These are phyloP conservation scores for Epinephelus malabaricus DNA, from an alignment of 2,797 vertebrate genomes.

Conservation along the genomic window DNA sequence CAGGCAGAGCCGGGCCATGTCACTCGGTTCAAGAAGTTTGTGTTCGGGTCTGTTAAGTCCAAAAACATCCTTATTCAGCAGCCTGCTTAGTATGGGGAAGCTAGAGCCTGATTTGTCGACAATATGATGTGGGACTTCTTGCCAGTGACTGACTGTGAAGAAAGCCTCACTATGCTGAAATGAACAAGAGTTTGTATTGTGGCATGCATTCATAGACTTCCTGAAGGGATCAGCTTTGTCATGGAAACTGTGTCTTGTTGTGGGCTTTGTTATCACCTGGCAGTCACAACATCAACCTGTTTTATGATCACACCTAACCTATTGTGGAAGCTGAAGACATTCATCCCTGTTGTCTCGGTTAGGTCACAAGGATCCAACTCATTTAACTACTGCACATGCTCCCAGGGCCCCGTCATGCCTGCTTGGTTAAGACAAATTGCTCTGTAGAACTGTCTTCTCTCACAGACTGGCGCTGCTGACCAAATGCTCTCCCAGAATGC, in stretches of 20 bases:
- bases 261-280: constrained; percentile 6
- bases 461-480: constrained; percentile 51
- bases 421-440: constrained; percentile 50
- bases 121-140: constrained; percentile 34
- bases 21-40: constrained; percentile 51
- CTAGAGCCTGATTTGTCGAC: constrained; percentile 28
- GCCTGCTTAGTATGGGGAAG: constrained; percentile 28
- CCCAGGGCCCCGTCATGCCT: constrained; percentile 38
- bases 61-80: constrained; percentile 31
- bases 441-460: constrained; percentile 45
- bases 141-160: constrained; percentile 50
- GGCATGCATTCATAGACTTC: not conserved
- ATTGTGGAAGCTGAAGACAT: constrained; percentile 18
- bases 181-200: constrained; percentile 22
- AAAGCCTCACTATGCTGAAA: constrained; percentile 37
- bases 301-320: constrained; percentile 14
- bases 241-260: constrained; percentile 3
- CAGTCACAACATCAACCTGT: constrained; percentile 29
- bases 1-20: constrained; percentile 39
- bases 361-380: constrained; percentile 36
- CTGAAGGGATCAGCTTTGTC: constrained; percentile 3
- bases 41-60: constrained; percentile 40
- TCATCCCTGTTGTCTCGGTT: constrained; percentile 10
- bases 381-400: constrained; percentile 36
- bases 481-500: constrained; percentile 50